Evolutionary conservation across 2,113 vertebrate species (phyloP), one percentile per base, ranked within the genome.

Genomic region (Hyla sarda): DNA sequence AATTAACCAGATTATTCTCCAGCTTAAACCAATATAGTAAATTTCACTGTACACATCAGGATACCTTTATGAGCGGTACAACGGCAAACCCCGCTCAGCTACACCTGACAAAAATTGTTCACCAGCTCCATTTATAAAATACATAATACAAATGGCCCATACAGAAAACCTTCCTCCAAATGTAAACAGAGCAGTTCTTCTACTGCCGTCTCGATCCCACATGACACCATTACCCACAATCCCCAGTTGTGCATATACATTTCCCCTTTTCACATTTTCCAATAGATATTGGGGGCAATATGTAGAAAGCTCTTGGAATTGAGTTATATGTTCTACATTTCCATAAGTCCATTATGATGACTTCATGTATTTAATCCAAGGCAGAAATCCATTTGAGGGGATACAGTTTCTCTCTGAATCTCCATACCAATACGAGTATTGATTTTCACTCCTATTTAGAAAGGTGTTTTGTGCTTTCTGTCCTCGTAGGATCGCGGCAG

Each of bases 261-360:
- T 81, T 81, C 37, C 25, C n/a, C n/a, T 30, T 21, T 60, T 65
- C 8, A 79, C 37, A 37, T 19, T 65, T 65, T 67, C 37, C 79
- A 48, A 32, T 82, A 19, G 62, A 47, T 65, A 65, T 82, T 28
- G 28, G 60, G 13, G n/a, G 37, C 56, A 56, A 83, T 16, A 73
- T 37, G 69, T 47, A 83, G 50, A 54, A 83, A 72, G 65, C 65
- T 71, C 82, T 41, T 45, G 82, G 62, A 82, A 82, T 82, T 65
- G 30, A 83, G 65, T 71, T 56, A 73, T 72, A 73, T 1, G 25
- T 54, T 54, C 67, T 73, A 41, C 19, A 41, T 73, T 73, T 52
- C 32, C 41, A 73, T 37, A 71, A 56, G 30, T 28, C 65, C 32
- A 83, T 73, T 83, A 83, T 19, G 23, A 71, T 83, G 82, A 83